Evolutionary conservation across 2,888 invertebrate species (phyloP), one percentile per base, ranked within the genome.

Genomic region (Cheilosia vernalis): DNA sequence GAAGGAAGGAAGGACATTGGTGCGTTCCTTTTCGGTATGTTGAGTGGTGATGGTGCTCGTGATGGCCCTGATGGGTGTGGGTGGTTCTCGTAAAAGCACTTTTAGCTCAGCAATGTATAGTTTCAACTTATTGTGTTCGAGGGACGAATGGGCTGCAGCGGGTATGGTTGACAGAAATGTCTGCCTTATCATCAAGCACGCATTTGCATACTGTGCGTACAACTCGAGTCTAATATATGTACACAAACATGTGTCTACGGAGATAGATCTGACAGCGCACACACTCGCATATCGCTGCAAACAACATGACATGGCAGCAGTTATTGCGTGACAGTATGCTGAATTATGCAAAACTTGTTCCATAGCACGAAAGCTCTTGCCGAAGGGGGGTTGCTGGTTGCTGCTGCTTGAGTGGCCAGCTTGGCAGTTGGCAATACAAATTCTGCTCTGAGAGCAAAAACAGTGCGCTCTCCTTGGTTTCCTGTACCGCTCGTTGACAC

Each of bases 301-400:
- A 67, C 85, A 72, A 85, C 81, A 85, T 80, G 84, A 84, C 80
- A 77, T 87, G 84, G 76, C 70, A 83, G 79, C 86, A 82, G 85
- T 79, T 86, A 78, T 86, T 83, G 87, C 84, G 79, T 87, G 83
- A 77, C 80, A 81, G 78, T 84, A 81, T 87, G 82, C 87, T 87
- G 87, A 87, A 87, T 87, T 87, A 87, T 87, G 87, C 87, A 87
- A 87, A 84, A 84, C 82, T 82, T 78, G 82, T 78, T 73, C 67
- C 61, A 77, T 56, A 77, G 73, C 58, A 81, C 61, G 82, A 72
- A 78, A 67, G 73, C 78, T 61, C 66, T 51, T 85, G 70, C 40
- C 49, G 44, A 27, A 7, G 55, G 70, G 61, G 10, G 19, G 40
- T 27, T 27, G 27, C 27, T 42, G 55, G 44, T 40, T 51, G 27